Evolutionary conservation across 1,140 invertebrate species (phyloP), one percentile per base, ranked within the genome.

Genomic region (Stenopsyche tienmushanensis): DNA sequence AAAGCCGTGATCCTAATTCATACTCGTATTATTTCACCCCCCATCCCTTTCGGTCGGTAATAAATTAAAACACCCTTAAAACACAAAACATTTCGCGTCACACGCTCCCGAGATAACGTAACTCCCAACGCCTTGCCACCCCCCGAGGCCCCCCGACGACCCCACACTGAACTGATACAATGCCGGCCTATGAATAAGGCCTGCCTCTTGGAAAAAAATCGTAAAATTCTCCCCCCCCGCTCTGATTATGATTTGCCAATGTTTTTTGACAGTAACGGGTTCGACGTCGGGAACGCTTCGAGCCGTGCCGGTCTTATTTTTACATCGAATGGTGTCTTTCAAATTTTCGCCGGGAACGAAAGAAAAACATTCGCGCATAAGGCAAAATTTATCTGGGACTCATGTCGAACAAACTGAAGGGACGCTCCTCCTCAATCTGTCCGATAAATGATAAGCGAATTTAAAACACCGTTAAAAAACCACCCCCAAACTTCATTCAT

Each of bases 41-140:
- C 55, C 65, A 58, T 64, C 62, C 69, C 66, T 59, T 67, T 67
- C 65, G 69, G 68, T 66, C 64, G 68, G 68, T 65, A 71, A 71
- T 71, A 71, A 71, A 71, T 71, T 71, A 67, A 71, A 71, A 71
- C 65, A 67, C 69, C 69, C 69, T 71, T 71, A 71, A 71, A 71
- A 71, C 69, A 71, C 69, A 71, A 71, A 71, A 71, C 69, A 71
- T 71, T 70, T 67, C 65, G 69, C 65, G 65, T 71, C 65, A 67
- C 69, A 71, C 69, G 65, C 62, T 67, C 65, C 55, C 65, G 68
- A 70, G 68, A 70, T 70, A 70, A 70, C 60, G 68, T 66, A 13
- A 34, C 65, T 55, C 55, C 52, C 53, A 42, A 23, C 41, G 42
- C 63, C 55, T 52, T 3, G 7, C 44, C 50, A 44, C 62, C 49